These are phyloP conservation scores for Brachionus koreanus DNA, from an alignment of 1,140 invertebrate species.

Conservation along the genomic window DNA sequence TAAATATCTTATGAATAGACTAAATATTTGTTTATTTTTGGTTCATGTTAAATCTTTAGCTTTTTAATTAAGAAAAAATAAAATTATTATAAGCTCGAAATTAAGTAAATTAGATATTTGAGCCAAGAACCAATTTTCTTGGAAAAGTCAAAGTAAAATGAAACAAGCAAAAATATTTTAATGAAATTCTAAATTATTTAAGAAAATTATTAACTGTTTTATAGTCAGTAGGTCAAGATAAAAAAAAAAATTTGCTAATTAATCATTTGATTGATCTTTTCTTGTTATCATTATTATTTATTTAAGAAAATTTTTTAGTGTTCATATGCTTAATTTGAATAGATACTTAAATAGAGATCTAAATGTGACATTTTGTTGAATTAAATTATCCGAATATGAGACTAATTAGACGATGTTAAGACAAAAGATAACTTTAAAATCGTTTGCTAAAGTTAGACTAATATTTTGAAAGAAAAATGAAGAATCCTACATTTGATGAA, in stretches of 20 bases:
- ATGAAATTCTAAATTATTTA: no score
- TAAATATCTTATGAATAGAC: no score
- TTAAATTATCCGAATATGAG: constrained; percentile 1
- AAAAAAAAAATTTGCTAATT: no score
- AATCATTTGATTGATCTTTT: neutral
- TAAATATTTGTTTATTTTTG: no score
- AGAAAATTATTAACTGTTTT: no score
- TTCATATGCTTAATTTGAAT: neutral
- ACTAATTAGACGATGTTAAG: neutral
- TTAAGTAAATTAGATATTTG: no score
- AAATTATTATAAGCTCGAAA: no score
- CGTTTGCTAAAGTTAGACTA: neutral
- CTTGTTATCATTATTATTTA: neutral
- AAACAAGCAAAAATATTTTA: no score
- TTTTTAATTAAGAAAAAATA: no score
- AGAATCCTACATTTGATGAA: neutral
- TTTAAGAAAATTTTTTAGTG: neutral
- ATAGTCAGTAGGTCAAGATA: neutral
- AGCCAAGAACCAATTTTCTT: no score
- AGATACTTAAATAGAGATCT: neutral
- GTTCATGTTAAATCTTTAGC: no score
- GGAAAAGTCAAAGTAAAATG: no score
- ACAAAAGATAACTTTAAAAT: neutral
- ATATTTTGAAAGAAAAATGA: neutral
- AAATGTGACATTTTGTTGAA: neutral